A percentile compares a stretch with the other conserved stretches of the same genome.
These are phyloP conservation scores for Steatornis caripensis DNA, from an alignment of 2,113 vertebrate genomes.

Conservation along the genomic window DNA sequence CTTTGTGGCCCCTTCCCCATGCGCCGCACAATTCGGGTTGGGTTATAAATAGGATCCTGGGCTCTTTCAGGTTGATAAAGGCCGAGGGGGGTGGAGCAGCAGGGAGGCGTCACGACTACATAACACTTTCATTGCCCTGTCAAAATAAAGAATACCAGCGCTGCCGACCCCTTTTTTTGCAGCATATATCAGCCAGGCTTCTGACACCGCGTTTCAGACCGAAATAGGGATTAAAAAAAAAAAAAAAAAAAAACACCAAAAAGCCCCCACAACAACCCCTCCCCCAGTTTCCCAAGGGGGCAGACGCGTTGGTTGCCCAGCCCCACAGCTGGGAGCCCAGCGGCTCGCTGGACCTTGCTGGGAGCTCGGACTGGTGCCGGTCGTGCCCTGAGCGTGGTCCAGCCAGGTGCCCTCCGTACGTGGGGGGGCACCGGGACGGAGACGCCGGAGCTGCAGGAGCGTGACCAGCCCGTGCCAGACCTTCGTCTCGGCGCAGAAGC, in stretches of 20 bases:
- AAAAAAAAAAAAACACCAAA: not conserved
- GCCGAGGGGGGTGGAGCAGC: conserved; percentile 16
- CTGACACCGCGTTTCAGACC: not conserved
- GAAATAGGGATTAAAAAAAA: not conserved
- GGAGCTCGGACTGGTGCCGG: not conserved
- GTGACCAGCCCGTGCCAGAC: no score
- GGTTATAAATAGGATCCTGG: conserved; percentile 30
- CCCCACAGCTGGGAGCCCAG: not conserved
- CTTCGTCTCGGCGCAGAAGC: not conserved
- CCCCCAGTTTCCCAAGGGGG: not conserved
- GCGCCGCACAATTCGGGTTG: not conserved
- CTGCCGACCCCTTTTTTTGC: not conserved
- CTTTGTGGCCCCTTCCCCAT: conserved; percentile 12
- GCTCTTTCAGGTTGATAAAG: conserved; percentile 50
- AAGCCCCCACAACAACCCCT: not conserved
- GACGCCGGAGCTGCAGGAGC: not conserved
- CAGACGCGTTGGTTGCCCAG: not conserved
- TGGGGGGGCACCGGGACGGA: fast-evolving
- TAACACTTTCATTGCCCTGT: conserved; percentile 54
- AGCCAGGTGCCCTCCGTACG: fast-evolving
- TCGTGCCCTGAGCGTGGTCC: fast-evolving
- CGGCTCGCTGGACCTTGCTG: not conserved
- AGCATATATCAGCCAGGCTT: conserved; percentile 5
- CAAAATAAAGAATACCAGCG: conserved; percentile 30
- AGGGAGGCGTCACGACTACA: conserved; percentile 34